A percentile compares a stretch with the other conserved stretches of the same genome.
These are phyloP conservation scores for Tringa solitaria DNA, from an alignment of 2,113 vertebrate species.

Conservation along the genomic window DNA sequence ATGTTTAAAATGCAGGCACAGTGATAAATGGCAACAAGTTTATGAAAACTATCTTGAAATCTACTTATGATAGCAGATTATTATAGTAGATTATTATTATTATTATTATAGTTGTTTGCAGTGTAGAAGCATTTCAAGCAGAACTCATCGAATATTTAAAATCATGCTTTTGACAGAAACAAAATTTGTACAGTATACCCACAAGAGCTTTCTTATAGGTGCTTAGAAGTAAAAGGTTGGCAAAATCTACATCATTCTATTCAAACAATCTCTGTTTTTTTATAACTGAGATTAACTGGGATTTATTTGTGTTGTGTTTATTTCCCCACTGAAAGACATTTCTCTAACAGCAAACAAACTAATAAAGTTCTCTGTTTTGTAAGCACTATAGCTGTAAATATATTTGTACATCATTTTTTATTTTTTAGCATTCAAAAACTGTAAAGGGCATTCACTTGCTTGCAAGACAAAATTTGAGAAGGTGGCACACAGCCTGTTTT, in stretches of 20 bases:
- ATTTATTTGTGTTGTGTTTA: not conserved
- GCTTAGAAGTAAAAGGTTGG: not conserved
- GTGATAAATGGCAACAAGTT: not conserved
- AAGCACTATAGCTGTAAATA: not conserved
- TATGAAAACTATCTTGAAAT: not conserved
- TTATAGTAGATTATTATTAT: not conserved
- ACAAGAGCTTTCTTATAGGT: not conserved
- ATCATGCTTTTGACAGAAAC: not conserved
- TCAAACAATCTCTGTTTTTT: not conserved
- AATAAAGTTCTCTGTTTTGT: not conserved
- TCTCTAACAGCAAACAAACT: not conserved
- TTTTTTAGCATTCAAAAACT: not conserved
- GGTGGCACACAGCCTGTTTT: not conserved
- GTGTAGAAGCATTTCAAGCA: not conserved
- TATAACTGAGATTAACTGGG: not conserved
- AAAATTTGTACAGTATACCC: not conserved
- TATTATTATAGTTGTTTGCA: not conserved
- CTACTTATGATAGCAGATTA: not conserved
- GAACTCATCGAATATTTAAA: not conserved
- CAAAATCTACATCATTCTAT: not conserved
- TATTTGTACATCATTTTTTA: not conserved
- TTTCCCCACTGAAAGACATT: not conserved
- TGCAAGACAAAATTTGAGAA: not conserved
- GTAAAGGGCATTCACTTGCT: not conserved
- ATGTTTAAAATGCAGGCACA: not conserved